Evolutionary conservation across 2,888 invertebrate genomes (phyloP).

Genomic region (Cosmia trapezina): DNA sequence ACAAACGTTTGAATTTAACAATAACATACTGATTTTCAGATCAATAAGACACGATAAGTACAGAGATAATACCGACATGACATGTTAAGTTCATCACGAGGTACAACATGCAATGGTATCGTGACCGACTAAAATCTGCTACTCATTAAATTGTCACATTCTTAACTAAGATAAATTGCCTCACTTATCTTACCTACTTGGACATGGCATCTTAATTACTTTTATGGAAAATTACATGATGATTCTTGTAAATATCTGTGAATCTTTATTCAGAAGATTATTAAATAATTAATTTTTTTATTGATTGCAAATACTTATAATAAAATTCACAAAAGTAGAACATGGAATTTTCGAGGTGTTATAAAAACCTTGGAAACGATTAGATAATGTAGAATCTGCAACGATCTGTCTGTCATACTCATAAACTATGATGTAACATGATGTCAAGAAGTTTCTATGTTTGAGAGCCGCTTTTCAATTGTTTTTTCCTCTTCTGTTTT

Average conservation of each 20-base stretch:
- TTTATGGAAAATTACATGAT: constrained; percentile 25
- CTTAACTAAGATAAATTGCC: constrained; percentile 41
- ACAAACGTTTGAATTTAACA: not conserved
- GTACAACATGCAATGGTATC: constrained; percentile 37
- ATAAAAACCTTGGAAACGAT: constrained; percentile 17
- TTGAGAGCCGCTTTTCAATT: not conserved
- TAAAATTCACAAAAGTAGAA: not conserved
- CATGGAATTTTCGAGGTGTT: constrained; percentile 8
- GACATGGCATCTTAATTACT: constrained; percentile 12
- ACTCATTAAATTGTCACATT: constrained; percentile 42
- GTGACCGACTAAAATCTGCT: constrained; percentile 42
- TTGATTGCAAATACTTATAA: constrained; percentile 11
- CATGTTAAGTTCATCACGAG: constrained; percentile 38
- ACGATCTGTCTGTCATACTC: not conserved
- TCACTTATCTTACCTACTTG: constrained; percentile 38
- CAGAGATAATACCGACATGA: constrained; percentile 24
- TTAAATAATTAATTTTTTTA: not conserved
- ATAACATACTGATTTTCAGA: constrained; percentile 11
- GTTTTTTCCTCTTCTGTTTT: not conserved
- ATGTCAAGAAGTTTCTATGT: no score
- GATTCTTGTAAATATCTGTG: not conserved
- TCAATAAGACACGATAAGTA: constrained; percentile 21
- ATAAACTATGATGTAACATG: constrained; percentile 32
- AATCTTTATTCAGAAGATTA: not conserved
- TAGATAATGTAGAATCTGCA: constrained; percentile 20